A percentile compares a stretch with the other conserved stretches of the same genome.
These are phyloP conservation scores for Halcyon chelicuti DNA, from an alignment of 2,797 vertebrate species.

Conservation along the genomic window DNA sequence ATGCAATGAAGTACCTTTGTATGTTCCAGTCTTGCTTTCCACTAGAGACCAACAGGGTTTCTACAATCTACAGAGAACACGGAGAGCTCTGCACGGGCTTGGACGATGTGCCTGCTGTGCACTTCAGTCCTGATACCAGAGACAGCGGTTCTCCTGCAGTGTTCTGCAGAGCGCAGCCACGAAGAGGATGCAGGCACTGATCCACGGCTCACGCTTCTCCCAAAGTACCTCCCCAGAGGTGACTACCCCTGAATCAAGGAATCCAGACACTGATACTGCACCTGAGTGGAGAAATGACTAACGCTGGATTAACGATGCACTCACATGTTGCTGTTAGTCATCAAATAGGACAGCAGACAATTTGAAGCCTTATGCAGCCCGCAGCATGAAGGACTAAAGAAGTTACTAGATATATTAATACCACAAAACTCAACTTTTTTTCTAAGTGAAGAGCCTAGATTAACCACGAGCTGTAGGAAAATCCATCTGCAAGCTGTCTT, in stretches of 20 bases:
- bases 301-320: neutral
- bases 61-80: neutral
- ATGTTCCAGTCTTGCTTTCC: neutral
- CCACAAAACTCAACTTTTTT: neutral
- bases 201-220: neutral
- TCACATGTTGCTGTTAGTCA: neutral
- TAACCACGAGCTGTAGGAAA: neutral
- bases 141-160: neutral
- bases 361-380: constrained; percentile 27
- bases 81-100: neutral
- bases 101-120: neutral
- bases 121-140: neutral
- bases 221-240: neutral
- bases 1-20: neutral
- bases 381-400: neutral
- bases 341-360: neutral
- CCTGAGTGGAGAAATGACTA: neutral
- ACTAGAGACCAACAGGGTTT: neutral
- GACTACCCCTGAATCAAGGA: neutral
- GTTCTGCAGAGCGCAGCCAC: neutral
- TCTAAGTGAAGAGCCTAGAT: neutral
- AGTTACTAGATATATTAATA: neutral
- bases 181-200: neutral
- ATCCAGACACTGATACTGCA: neutral
- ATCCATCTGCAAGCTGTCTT: neutral